Base-by-base conservation (phyloP, 2,888 invertebrate species). In the Synanthedon myopaeformis region DNA sequence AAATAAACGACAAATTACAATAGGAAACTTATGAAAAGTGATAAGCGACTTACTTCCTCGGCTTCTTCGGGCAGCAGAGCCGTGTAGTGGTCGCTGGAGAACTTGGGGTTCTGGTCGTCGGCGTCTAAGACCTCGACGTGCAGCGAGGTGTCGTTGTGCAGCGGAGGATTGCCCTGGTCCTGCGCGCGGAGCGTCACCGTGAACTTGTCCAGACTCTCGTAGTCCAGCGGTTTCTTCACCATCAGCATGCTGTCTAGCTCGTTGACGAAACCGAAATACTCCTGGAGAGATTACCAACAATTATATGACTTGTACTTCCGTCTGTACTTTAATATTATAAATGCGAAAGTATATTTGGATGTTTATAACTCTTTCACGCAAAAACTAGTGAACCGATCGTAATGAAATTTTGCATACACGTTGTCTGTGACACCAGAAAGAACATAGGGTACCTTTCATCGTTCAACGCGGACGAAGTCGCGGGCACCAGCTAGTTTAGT, bases 91-190 rank as follows among this genome's bases (percentile, higher is more conserved):
- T 95, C 94, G 58, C 92, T 90, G 8, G 89, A 70, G 72, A 96
- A 96, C 65, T 90, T 90, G 0, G 96, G 96, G 85, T 96, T 96
- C 82, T 96, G 96, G 77, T 96, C 96, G 68, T 96, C 96, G 0
- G 96, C 96, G 74, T 96, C 96, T 19, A 95, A 90, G 49, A 96
- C 93, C 51, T 72, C 91, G 0, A 97, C 93, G 3, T 90, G 89
- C 3, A 97, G 89, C 35, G 89, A 81, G 0, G 96, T 93, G 66
- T 95, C 94, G 45, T 92, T 92, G 67, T 90, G 90, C 62, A 90
- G 90, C 0, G 96, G 93, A 2, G 96, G 96, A 49, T 91, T 89
- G 23, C 96, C 96, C 74, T 93, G 94, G 81, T 96, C 96, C 82
- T 92, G 89, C 0, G 92, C 93, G 4, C 92, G 82, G 53, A 96